Percentiles rank a stretch among this genome's conserved stretches.
These are phyloP conservation scores for Ridgeia piscesae DNA, from an alignment of 1,140 invertebrate species.

Conservation along the genomic window DNA sequence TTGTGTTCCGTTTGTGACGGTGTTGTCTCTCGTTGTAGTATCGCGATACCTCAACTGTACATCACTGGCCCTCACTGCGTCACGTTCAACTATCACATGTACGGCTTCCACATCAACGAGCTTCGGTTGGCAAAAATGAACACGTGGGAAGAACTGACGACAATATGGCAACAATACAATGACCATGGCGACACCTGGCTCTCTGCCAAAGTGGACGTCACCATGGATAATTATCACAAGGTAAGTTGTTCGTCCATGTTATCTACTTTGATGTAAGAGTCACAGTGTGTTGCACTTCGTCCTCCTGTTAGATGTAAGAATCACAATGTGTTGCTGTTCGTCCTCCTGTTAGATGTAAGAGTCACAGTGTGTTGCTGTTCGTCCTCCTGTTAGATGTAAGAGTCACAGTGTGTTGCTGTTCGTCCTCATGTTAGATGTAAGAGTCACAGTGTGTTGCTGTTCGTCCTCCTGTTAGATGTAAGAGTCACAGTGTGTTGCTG, in stretches of 20 bases:
- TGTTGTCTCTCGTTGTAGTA: not conserved
- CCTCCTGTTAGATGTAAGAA: too few species aligned
- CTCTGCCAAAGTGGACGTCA: not conserved
- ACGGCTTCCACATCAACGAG: constrained; percentile 40
- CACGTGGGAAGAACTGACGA: not conserved
- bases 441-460: too few species aligned
- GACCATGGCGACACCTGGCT: not conserved
- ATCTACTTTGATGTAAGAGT: not conserved
- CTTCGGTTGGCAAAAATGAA: not conserved
- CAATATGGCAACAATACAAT: not conserved
- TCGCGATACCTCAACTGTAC: not conserved
- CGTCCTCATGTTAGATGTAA: too few species aligned
- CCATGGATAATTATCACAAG: not conserved
- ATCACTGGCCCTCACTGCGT: constrained; percentile 36
- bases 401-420: too few species aligned
- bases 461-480: too few species aligned
- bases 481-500: too few species aligned
- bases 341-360: too few species aligned
- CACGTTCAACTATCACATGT: constrained; percentile 56
- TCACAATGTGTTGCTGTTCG: too few species aligned
- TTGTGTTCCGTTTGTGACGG: not conserved
- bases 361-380: too few species aligned
- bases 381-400: too few species aligned
- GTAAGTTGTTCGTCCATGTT: not conserved
- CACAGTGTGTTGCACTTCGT: too few species aligned